A percentile compares a stretch with the other conserved stretches of the same genome.
These are phyloP conservation scores for Pollachius pollachius DNA, from an alignment of 2,113 vertebrate genomes.

Conservation along the genomic window DNA sequence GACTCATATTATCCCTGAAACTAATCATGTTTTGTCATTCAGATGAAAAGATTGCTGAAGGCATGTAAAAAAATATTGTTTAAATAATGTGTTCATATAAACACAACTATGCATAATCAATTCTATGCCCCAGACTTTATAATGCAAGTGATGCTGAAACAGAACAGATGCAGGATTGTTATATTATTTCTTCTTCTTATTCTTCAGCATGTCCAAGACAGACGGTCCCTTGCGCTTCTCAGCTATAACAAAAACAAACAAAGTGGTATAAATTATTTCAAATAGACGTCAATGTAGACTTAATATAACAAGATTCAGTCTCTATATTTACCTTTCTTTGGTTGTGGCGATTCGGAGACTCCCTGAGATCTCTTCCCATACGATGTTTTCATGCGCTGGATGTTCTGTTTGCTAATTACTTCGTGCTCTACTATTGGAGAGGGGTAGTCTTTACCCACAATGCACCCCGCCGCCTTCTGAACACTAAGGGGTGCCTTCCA, in stretches of 20 bases:
- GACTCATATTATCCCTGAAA: too few relatives aligned
- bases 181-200: constrained; percentile 34
- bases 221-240: constrained; percentile 56
- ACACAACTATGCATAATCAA: too few relatives aligned
- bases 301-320: neutral
- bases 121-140: too few relatives aligned
- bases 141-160: too few relatives aligned
- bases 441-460: constrained; percentile 77
- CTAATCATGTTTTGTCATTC: too few relatives aligned
- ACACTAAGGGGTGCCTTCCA: constrained; percentile 72
- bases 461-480: constrained; percentile 73
- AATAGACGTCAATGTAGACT: too few relatives aligned
- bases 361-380: constrained; percentile 54
- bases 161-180: too few relatives aligned
- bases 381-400: constrained; percentile 72
- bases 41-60: too few relatives aligned
- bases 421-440: constrained; percentile 61
- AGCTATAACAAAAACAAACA: constrained; percentile 41
- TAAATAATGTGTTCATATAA: too few relatives aligned
- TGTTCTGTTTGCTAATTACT: constrained; percentile 63
- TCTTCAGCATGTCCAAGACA: constrained; percentile 54
- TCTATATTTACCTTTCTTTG: neutral
- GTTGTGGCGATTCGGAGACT: constrained; percentile 14
- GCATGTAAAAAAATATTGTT: too few relatives aligned
- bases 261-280: neutral